A percentile compares a stretch with the other conserved stretches of the same genome.
phyloP scores from a whole-genome alignment of 2,888 invertebrate genomes.

The Arctia plantaginis region DNA sequence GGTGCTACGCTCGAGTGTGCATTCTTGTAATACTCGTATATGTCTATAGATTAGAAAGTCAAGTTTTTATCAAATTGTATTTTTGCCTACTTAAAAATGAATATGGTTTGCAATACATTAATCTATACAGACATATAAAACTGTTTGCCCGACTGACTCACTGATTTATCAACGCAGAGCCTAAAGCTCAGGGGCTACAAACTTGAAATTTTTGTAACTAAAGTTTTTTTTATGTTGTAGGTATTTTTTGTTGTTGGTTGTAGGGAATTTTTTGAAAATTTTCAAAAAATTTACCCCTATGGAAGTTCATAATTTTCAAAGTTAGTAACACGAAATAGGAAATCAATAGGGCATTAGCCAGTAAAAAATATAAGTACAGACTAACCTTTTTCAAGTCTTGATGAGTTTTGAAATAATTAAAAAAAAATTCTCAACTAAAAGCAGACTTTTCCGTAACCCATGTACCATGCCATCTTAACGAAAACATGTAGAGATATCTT shows the following conservation, averaged over 20 bases:
- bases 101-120: background rate
- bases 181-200: too few relatives aligned
- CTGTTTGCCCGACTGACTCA: too few relatives aligned
- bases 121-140: too few relatives aligned
- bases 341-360: too few relatives aligned
- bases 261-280: too few relatives aligned
- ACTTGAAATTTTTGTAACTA: too few relatives aligned
- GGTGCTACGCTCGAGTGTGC: conserved; percentile 24
- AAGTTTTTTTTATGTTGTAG: too few relatives aligned
- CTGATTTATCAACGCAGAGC: too few relatives aligned
- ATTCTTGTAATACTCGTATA: conserved; percentile 20
- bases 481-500: background rate
- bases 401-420: background rate
- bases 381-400: background rate
- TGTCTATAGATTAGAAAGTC: conserved; percentile 35
- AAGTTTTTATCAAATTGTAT: conserved; percentile 8
- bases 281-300: too few relatives aligned
- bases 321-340: too few relatives aligned
- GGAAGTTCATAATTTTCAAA: too few relatives aligned
- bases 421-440: background rate
- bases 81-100: background rate
- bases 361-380: background rate
- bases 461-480: background rate
- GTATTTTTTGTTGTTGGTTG: too few relatives aligned
- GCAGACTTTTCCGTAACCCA: background rate